Percentiles rank a stretch among this genome's conserved stretches.
Conservation (phyloP, 2,797 vertebrate species). For the Anabacerthia variegaticeps region DNA sequence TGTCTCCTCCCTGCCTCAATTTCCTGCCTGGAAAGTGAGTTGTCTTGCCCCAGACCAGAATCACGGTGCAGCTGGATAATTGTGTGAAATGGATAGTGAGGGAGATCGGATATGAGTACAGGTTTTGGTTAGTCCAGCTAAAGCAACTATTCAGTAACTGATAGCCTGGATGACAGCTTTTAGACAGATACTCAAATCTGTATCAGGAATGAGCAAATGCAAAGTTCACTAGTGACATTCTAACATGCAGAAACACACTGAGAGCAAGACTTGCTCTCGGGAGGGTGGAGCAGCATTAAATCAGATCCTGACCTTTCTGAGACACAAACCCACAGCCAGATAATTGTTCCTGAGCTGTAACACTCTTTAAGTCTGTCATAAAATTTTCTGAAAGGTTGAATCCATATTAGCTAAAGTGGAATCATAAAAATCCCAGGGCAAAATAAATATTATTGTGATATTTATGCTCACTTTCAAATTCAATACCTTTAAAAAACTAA, state of each 20-base stretch:
- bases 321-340: neutral
- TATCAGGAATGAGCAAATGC: rapidly evolving
- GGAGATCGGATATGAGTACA: neutral
- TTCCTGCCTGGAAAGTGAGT: neutral
- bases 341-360: constrained; percentile 10
- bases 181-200: neutral
- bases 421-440: neutral
- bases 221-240: neutral
- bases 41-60: neutral
- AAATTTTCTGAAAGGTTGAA: constrained; percentile 45
- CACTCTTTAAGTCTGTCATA: constrained; percentile 3
- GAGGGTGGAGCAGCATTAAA: neutral
- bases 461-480: neutral
- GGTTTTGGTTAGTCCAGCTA: neutral
- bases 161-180: neutral
- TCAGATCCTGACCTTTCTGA: constrained; percentile 48
- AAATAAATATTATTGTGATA: constrained; percentile 25
- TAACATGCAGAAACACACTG: neutral
- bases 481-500: neutral
- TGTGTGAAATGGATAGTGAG: neutral
- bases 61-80: neutral
- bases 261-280: neutral
- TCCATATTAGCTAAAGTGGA: neutral
- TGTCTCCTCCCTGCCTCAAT: neutral
- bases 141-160: neutral